phyloP scores from a whole-genome alignment of 2,113 vertebrate genomes.

The Capreolus pygargus region DNA sequence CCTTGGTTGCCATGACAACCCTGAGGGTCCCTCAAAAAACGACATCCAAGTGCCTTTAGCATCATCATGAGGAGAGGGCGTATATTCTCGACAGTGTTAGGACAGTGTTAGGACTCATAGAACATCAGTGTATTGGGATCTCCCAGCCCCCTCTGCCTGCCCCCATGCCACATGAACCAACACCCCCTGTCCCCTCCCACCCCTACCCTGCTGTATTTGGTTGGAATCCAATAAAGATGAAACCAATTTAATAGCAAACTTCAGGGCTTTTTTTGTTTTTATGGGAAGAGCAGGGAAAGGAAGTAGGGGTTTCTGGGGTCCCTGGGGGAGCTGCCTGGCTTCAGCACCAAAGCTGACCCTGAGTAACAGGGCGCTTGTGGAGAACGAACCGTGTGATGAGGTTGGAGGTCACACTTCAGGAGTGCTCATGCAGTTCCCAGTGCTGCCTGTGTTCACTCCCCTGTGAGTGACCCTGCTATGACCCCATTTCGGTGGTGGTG shows the following conservation, averaged over 20 bases:
- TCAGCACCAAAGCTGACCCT: not conserved
- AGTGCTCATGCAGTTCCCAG: rapidly evolving
- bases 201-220: not conserved
- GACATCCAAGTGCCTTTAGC: slow-evolving; percentile 72
- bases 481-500: not conserved
- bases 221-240: slow-evolving; percentile 61
- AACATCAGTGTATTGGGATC: not conserved
- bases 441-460: not conserved
- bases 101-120: not conserved
- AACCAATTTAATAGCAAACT: slow-evolving; percentile 46
- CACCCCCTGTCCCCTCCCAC: not conserved
- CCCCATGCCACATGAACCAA: not conserved
- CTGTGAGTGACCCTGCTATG: not conserved
- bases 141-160: not conserved
- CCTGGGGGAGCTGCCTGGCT: not conserved
- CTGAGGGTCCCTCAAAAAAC: not conserved
- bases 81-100: not conserved
- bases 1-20: slow-evolving; percentile 13
- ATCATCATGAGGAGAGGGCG: not conserved
- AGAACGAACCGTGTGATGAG: rapidly evolving
- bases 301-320: not conserved
- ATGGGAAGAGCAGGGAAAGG: not conserved
- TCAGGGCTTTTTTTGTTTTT: not conserved
- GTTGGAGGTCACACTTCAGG: not conserved
- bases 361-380: rapidly evolving